Conservation (phyloP, 2,113 vertebrate species). For the Columba livia region DNA sequence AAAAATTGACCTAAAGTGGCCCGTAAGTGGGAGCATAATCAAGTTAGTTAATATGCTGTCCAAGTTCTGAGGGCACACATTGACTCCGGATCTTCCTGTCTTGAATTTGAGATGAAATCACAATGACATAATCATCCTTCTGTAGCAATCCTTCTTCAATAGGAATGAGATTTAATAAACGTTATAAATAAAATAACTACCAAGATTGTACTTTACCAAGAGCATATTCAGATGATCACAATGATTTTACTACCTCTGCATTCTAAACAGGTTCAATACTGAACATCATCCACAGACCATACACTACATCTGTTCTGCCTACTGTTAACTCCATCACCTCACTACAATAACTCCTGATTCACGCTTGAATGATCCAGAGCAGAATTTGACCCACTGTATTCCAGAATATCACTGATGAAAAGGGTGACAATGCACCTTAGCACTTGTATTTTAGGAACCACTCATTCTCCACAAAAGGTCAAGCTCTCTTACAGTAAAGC, state of each 20-base stretch:
- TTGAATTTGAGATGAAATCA: background rate
- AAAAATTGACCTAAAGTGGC: background rate
- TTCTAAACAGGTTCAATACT: background rate
- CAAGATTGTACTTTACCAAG: background rate
- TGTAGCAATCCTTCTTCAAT: background rate
- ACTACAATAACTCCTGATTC: background rate
- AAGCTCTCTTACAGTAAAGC: background rate
- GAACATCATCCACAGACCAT: background rate
- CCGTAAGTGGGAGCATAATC: background rate
- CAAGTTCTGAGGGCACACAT: background rate
- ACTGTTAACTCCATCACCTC: background rate
- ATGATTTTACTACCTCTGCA: background rate
- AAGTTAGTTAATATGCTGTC: background rate
- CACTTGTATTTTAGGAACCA: background rate
- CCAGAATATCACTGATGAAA: background rate
- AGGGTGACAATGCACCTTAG: background rate
- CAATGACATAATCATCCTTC: background rate
- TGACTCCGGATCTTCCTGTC: background rate
- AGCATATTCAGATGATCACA: background rate
- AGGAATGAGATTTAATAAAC: background rate
- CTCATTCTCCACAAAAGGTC: background rate
- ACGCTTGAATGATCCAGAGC: background rate
- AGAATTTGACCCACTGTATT: background rate
- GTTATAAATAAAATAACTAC: background rate
- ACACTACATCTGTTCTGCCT: background rate